phyloP scores from a whole-genome alignment of 2,797 vertebrate genomes.

The Chiroxiphia lanceolata region DNA sequence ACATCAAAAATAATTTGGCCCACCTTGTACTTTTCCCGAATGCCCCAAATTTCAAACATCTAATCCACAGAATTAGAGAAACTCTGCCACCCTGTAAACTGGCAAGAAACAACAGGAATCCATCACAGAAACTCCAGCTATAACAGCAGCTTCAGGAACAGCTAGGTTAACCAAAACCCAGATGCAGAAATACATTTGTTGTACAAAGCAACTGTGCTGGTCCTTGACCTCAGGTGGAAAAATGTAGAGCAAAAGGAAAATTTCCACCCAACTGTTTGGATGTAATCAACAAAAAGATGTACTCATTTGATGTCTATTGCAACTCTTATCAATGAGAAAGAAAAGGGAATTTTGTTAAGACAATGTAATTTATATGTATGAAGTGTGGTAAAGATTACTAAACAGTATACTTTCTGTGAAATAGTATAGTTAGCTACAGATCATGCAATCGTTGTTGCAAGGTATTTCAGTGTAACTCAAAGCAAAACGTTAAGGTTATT shows the following conservation, averaged over 20 bases:
- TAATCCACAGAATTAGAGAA: neutral
- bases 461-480: neutral
- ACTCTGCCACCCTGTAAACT: neutral
- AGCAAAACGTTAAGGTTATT: neutral
- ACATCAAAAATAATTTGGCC: neutral
- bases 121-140: neutral
- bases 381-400: neutral
- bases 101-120: neutral
- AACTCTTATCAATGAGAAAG: neutral
- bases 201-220: neutral
- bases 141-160: neutral
- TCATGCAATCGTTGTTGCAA: too few species aligned
- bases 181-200: neutral
- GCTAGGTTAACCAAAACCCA: neutral
- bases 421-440: neutral
- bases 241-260: neutral
- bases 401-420: neutral
- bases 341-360: neutral
- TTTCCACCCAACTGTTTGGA: neutral
- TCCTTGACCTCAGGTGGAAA: neutral
- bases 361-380: neutral
- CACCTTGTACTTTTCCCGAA: neutral
- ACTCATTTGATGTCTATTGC: neutral
- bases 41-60: neutral
- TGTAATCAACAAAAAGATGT: neutral